Evolutionary conservation across 2,113 vertebrate species (phyloP), one percentile per base, ranked within the genome.

Genomic region (Camelus dromedarius): DNA sequence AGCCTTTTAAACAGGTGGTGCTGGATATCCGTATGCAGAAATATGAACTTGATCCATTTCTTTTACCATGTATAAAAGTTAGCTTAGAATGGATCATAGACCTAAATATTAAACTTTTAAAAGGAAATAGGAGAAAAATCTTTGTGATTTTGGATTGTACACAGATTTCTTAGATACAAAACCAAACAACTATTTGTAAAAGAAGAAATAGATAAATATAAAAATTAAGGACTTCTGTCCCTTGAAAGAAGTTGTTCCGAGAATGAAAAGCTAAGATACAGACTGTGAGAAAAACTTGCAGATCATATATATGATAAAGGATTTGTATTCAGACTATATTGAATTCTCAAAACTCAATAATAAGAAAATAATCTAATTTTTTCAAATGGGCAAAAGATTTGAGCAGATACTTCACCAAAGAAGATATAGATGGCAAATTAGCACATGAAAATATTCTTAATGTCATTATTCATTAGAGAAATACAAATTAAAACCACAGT

Each of bases 111-210:
- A 83, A 76, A 77, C 54, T 77, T 56, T 28, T 62, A 19, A 67
- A 90, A 91, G 46, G 73, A 86, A 81, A 82, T 26, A 20, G 8
- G 16, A 94, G n/a, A 70, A 91, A 62, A 72, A n/a, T 30, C 16
- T 95, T 69, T 77, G 24, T 52, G 42, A 77, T 82, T 96, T 96
- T 52, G 11, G 46, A 35, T 76, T 67, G 58, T 28, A 14, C 35
- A 84, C 89, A 69, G 24, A 48, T 80, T 92, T 84, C 38, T 92
- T 94, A 94, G 32, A 54, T 20, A 79, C 9, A 79, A 77, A 70
- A 46, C 42, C 38, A 86, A 76, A 95, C 14, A 35, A 52, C 56
- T 20, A 89, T 89, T 79, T 22, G 38, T 84, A 28, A 79, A 79
- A 73, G 48, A 72, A 89, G 32, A 79, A 38, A 72, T 35, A 72